Conservation (phyloP, 2,888 invertebrate species). For the Dichetophora obliterata region DNA sequence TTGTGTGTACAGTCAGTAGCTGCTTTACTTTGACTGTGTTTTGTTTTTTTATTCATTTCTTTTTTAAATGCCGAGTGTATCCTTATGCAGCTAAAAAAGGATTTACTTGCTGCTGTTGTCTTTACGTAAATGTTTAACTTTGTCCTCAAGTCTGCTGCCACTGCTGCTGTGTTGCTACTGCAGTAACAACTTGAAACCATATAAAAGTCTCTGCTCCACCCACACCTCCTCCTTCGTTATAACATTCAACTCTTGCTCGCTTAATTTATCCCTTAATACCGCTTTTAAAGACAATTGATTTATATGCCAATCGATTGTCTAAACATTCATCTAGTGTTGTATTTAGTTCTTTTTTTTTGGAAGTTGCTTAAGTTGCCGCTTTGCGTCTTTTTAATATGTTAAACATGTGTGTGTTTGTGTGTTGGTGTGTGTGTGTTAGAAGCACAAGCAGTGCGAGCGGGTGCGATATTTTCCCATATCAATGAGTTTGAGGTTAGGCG, state of each 20-base stretch:
- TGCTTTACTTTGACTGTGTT: background rate
- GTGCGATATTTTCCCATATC: conserved; percentile 28
- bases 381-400: background rate
- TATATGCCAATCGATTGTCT: conserved; percentile 52
- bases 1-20: background rate
- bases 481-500: conserved; percentile 26
- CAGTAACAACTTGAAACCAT: background rate
- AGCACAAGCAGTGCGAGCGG: background rate
- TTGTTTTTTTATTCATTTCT: background rate
- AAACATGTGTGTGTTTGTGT: conserved; percentile 14
- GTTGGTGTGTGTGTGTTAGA: background rate
- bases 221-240: background rate
- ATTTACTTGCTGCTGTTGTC: conserved; percentile 37
- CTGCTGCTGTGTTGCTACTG: background rate
- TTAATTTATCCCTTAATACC: conserved; percentile 29
- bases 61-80: background rate
- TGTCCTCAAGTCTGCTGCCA: conserved; percentile 7
- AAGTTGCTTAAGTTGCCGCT: background rate
- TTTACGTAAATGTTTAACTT: conserved; percentile 35
- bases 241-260: background rate
- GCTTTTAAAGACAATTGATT: conserved; percentile 47
- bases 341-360: conserved; percentile 6
- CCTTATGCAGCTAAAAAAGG: conserved; percentile 21
- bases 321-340: conserved; percentile 20
- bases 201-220: background rate